Base-by-base conservation (phyloP, 1,140 invertebrate species). In the Tachypleus tridentatus region DNA sequence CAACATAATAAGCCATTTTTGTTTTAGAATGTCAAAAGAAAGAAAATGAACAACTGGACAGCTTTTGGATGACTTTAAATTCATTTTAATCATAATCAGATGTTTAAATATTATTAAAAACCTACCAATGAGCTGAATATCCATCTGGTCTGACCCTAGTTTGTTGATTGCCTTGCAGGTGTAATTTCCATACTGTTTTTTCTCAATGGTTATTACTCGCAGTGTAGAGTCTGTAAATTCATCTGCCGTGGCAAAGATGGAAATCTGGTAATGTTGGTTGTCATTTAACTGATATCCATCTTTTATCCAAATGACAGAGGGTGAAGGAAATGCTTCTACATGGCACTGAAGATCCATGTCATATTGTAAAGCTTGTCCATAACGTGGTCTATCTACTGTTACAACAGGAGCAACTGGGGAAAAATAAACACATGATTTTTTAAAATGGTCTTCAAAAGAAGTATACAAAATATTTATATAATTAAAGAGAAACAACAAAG, bases 271-370 rank as follows among this genome's bases (percentile, higher is more conserved):
- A 80, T 94, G 89, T 72, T 93, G 90, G 77, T 93, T 93, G 70
- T 93, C 93, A 50, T 64, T 85, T 5, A 95, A 72, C 64, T 86
- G 81, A 47, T 86, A 77, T 59, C 86, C 87, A 68, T 92, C 88
- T 75, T 93, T 93, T 5, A 88, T 74, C 92, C 92, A 96, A 3
- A 83, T 80, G 64, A 96, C 91, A 1, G 88, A 87, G 3, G 92
- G 90, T n/a, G 89, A 88, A 10, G 91, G 92, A 77, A 93, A 96
- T 0, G 91, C 90, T 76, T 93, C 89, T 4, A 96, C 86, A 73
- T 91, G 88, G 73, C 92, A 96, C 72, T 92, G 89, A 63, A 96
- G 75, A 74, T 94, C 90, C 87, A 92, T 92, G 70, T 95, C 90
- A 71, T 91, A 94, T 74, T 92, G 89, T 5, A 94, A 77, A 5